Evolutionary conservation across 2,797 vertebrate genomes (phyloP), one percentile per base, ranked within the genome.

Genomic region (Tympanoctomys barrerae): DNA sequence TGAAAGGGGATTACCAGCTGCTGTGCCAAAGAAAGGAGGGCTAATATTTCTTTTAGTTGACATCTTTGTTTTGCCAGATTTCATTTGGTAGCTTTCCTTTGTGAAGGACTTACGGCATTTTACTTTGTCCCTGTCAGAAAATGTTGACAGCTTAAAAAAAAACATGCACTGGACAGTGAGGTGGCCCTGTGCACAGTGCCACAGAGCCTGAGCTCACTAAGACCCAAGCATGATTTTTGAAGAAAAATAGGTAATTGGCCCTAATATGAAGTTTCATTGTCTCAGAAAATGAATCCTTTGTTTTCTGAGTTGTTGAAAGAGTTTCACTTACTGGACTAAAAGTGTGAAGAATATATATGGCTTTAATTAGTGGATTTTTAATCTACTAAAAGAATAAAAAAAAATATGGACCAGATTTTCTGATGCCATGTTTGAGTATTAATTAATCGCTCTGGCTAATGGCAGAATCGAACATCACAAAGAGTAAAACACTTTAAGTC

Each of bases 1-100:
- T 94, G 91, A 96, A 96, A 97, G 95, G 89, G 77, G 92, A 94
- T 97, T 97, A 97, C 59, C 92, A 89, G 97, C 96, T 96, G 94
- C 89, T 97, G 87, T 94, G 90, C 94, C 83, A 66, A 39, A 39
- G 54, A 92, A 71, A 80, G 92, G 61, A 81, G 24, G 39, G 46
- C 39, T 96, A 81, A 71, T 96, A 82, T 94, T 98, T 95, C 80
- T 95, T 89, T 73, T 4, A 71, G 75, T 68, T 77, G 36, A 71
- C 89, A 54, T 78, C 66, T 95, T 62, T 93, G n/a, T 95, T 86
- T 95, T 77, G 22, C 36, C 54, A 49, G 33, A 64, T 78, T 94
- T 94, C 77, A 70, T 77, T 91, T 78, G 62, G 78, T 90, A 61
- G 77, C 80, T 97, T 95, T 78, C 94, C 33, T 88, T 66, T 88